Percentiles rank a stretch among this genome's conserved stretches.
Conservation (phyloP, 2,113 vertebrate species). For the Leucopsar rothschildi region DNA sequence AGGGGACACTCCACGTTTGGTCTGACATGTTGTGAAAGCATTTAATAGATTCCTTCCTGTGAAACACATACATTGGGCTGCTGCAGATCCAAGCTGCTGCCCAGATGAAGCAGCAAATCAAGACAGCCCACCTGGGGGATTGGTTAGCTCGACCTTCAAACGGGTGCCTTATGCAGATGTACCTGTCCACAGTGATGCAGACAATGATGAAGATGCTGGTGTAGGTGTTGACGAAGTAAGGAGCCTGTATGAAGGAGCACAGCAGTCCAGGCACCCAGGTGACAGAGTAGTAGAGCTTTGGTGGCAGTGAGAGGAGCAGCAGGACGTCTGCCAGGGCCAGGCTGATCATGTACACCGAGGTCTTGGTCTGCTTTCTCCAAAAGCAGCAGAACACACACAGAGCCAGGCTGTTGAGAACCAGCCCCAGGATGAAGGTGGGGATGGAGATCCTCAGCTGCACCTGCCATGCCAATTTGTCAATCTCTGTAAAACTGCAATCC, state of each 20-base stretch:
- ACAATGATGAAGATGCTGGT: constrained; percentile 87
- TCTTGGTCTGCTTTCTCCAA: constrained; percentile 78
- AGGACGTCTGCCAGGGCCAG: constrained; percentile 83
- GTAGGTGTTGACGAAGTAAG: constrained; percentile 87
- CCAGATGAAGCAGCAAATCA: constrained; percentile 79
- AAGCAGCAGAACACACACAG: constrained; percentile 75
- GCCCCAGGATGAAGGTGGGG: constrained; percentile 81
- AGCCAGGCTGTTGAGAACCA: constrained; percentile 77
- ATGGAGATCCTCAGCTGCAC: constrained; percentile 78
- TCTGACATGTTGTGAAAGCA: constrained; percentile 84
- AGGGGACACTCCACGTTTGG: constrained; percentile 61
- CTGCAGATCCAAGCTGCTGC: constrained; percentile 60
- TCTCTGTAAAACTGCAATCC: not conserved
- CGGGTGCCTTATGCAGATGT: constrained; percentile 79
- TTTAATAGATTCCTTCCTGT: fast-evolving
- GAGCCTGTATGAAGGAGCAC: constrained; percentile 78
- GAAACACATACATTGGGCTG: constrained; percentile 68
- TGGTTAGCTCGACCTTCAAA: constrained; percentile 73
- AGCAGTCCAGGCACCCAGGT: not conserved
- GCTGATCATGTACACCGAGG: constrained; percentile 88
- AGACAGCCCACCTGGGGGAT: constrained; percentile 68
- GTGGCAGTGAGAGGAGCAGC: constrained; percentile 81
- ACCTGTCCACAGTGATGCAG: constrained; percentile 87
- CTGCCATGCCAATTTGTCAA: constrained; percentile 56
- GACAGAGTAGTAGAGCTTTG: constrained; percentile 74